Evolutionary conservation across 1,140 invertebrate genomes (phyloP).

Genomic region (Pantala flavescens): DNA sequence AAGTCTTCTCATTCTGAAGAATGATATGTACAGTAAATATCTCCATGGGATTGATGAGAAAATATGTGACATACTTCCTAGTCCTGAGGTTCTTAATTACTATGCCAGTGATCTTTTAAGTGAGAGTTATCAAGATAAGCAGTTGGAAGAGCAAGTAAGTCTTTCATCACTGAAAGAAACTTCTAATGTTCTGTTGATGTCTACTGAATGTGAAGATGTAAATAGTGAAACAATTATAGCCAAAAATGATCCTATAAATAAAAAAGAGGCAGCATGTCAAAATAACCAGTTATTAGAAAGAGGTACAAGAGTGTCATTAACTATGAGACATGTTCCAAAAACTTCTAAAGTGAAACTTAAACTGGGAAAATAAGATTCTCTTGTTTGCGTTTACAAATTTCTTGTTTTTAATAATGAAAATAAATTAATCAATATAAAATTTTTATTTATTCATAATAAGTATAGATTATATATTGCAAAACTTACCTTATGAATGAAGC

Average conservation of each 20-base stretch:
- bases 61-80: conserved; percentile 54
- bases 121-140: conserved; percentile 24
- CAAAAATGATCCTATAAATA: conserved; percentile 11
- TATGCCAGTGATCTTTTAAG: conserved; percentile 44
- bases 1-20: conserved; percentile 76
- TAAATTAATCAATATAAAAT: no score
- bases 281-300: conserved; percentile 48
- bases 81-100: conserved; percentile 55
- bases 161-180: not conserved
- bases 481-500: no score
- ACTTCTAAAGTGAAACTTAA: conserved; percentile 32
- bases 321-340: conserved; percentile 88
- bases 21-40: conserved; percentile 72
- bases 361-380: not conserved
- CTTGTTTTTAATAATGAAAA: no score
- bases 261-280: not conserved
- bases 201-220: not conserved
- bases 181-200: no score
- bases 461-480: no score
- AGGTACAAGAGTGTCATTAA: conserved; percentile 73
- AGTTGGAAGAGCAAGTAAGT: no score
- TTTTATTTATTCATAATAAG: no score
- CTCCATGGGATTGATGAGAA: conserved; percentile 82
- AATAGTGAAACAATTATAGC: not conserved
- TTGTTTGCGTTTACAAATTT: no score